These are phyloP conservation scores for Lepidostoma basale DNA, from an alignment of 1,140 invertebrate genomes.

Conservation along the genomic window DNA sequence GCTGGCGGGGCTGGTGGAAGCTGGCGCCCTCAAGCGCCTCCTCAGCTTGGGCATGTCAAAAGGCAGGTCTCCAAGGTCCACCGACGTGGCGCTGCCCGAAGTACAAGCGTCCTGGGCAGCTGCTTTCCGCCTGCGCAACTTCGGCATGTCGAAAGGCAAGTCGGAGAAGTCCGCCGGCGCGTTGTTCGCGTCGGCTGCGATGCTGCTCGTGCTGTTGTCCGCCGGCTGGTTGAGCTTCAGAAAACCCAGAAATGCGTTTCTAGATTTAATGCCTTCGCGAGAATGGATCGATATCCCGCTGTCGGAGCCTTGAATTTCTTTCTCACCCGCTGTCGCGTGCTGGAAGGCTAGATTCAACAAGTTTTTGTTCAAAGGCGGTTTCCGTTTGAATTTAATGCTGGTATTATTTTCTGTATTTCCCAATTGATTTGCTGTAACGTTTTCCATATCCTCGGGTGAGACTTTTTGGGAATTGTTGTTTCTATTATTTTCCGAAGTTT, in stretches of 20 bases:
- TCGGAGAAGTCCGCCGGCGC: slow-evolving; percentile 69
- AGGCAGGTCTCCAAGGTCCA: slow-evolving; percentile 78
- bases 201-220: slow-evolving; percentile 57
- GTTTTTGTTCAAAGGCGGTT: slow-evolving; percentile 76
- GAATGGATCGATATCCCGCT: slow-evolving; percentile 86
- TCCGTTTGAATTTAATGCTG: slow-evolving; percentile 64
- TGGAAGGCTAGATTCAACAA: slow-evolving; percentile 72
- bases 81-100: slow-evolving; percentile 72
- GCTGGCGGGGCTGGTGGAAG: slow-evolving; percentile 56
- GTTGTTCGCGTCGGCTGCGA: slow-evolving; percentile 53
- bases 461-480: slow-evolving; percentile 78
- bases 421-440: slow-evolving; percentile 53
- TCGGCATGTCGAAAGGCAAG: slow-evolving; percentile 90
- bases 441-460: slow-evolving; percentile 65
- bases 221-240: slow-evolving; percentile 60
- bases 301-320: slow-evolving; percentile 82
- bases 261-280: slow-evolving; percentile 72
- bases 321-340: slow-evolving; percentile 67
- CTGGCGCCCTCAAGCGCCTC: slow-evolving; percentile 67
- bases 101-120: slow-evolving; percentile 67
- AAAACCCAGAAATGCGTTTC: slow-evolving; percentile 65
- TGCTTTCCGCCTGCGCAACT: slow-evolving; percentile 73
- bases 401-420: slow-evolving; percentile 59
- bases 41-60: slow-evolving; percentile 90
- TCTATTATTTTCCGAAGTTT: slow-evolving; percentile 77